These are phyloP conservation scores for Pteronotus mesoamericanus DNA, from an alignment of 2,797 vertebrate genomes.

Conservation along the genomic window DNA sequence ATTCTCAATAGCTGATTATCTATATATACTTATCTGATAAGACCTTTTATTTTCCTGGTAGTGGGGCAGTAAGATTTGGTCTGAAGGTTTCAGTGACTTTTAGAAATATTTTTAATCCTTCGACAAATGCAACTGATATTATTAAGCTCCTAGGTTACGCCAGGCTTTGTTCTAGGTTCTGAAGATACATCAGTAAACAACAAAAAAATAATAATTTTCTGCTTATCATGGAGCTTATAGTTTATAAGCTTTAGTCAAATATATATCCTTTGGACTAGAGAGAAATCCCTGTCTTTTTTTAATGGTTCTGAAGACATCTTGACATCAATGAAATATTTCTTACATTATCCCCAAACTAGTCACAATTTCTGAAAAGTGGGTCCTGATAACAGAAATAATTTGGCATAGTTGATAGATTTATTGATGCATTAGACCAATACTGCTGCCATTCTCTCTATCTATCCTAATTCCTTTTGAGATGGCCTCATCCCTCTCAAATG, in stretches of 20 bases:
- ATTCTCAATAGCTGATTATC: not conserved
- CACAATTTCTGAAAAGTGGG: not conserved
- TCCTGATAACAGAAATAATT: not conserved
- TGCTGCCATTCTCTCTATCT: not conserved
- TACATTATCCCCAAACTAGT: not conserved
- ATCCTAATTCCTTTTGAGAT: not conserved
- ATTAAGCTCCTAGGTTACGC: not conserved
- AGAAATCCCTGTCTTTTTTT: not conserved
- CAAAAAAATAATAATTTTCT: not conserved
- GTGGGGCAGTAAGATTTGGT: not conserved
- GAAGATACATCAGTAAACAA: not conserved
- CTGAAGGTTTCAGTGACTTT: not conserved
- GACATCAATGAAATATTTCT: not conserved
- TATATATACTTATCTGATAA: not conserved
- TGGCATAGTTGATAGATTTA: not conserved
- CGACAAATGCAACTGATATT: not conserved
- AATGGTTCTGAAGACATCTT: not conserved
- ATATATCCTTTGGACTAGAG: not conserved
- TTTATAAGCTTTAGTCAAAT: not conserved
- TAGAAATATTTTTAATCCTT: not conserved
- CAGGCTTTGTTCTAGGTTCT: not conserved
- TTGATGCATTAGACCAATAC: not conserved
- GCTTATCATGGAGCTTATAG: not conserved
- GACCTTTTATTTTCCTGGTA: not conserved
- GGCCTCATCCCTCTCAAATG: not conserved